Base-by-base conservation (phyloP, 2,888 invertebrate species). In the Scaptomyza parva region DNA sequence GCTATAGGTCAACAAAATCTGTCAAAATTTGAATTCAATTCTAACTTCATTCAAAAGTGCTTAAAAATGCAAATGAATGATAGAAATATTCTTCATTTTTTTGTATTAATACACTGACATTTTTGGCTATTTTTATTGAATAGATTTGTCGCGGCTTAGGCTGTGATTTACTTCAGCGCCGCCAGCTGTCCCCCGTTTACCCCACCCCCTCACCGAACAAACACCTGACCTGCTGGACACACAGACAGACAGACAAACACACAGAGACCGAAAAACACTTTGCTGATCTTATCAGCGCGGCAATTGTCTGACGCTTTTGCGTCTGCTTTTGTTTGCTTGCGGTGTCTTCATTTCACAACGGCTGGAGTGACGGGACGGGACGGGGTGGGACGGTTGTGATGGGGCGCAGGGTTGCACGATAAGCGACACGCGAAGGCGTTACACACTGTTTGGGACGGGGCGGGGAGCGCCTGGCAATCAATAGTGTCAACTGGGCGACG, bases 241-340 rank as follows among this genome's bases (percentile, higher is more conserved):
- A 51, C 40, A 63, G 14, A 65, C 17, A 26, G 28, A 28, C 8
- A 51, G 45, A 22, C 33, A 20, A 44, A 33, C 22, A 28, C 33
- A 24, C 22, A 28, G 26, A 24, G 11, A 37, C 41, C 33, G 18
- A 48, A 72, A 86, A 82, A 79, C 67, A 76, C 67, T 70, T 72
- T 82, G 69, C 77, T 69, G 83, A 84, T 84, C 83, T 85, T 84
- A 84, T 84, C 83, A 48, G 26, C 47, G 37, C 54, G 79, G 77
- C 83, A 83, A 83, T 83, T 84, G 87, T 84, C 87, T 85, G 79
- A 68, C 85, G 87, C 78, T 85, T 82, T 62, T 67, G 76, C 65
- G 39, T 63, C 63, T 70, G 62, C 63, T 41, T 76, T 62, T 76
- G 76, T 78, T 68, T 74, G 69, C 40, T 65, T 64, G 75, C 43